Evolutionary conservation across 2,888 invertebrate species (phyloP), one percentile per base, ranked within the genome.

Genomic region (Beris chalybata): DNA sequence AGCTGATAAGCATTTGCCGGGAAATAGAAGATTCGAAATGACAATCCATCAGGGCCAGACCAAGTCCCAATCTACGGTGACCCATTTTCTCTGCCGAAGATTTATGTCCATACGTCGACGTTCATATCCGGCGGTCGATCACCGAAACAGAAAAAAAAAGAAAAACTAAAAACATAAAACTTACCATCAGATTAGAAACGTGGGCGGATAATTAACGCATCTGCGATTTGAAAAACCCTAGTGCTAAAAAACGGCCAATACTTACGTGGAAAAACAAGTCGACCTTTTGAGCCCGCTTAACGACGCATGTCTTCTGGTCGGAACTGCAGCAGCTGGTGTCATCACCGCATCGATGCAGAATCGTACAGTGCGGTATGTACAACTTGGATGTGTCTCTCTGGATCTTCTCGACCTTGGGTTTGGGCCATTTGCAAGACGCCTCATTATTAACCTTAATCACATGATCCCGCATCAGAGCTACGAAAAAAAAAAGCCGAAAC

Each of bases 321-420:
- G 85, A 85, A 71, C 83, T 83, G 78, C 96, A 96, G 81, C 95
- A 96, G 64, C 95, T 95, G 22, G 92, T 88, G 80, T 93, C 92
- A 72, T 92, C 91, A 11, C 90, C 88, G 79, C 96, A 96, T 70
- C 92, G 87, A 77, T 95, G 91, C 63, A 96, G 82, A 61, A 91
- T 86, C 13, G 93, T 93, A 77, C 94, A 95, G 58, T 90, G 89
- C 0, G 96, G 95, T 74, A 89, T 84, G 82, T 93, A 95, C 22
- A 86, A 84, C 72, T 89, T 91, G 63, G 89, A 88, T 5, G 79
- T 74, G 71, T 80, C 79, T 32, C 72, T 73, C 61, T 87, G 85
- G 29, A 94, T 89, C 55, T 87, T 85, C 61, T 93, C 85, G 76
- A 94, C 87, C 71, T 89, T 86, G 11, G 90, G 87, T 71, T 87